A percentile compares a stretch with the other conserved stretches of the same genome.
Evolutionary conservation across 2,888 invertebrate genomes (phyloP).

Genomic region (Salpingus planirostris): DNA sequence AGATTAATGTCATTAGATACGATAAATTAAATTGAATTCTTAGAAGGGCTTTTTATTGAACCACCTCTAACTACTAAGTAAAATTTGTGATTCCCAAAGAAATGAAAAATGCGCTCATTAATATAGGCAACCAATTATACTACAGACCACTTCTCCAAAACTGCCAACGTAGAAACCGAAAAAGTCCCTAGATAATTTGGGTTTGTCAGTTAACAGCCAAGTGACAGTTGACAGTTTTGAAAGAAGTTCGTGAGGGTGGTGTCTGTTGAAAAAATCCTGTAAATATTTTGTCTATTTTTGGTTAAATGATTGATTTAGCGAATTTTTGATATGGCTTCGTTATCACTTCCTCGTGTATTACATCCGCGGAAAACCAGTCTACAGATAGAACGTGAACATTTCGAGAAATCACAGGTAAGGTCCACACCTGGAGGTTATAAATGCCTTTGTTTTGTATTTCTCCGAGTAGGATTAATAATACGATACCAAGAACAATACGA

Average conservation of each 20-base stretch:
- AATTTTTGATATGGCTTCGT: slow-evolving; percentile 53
- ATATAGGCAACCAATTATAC: no score
- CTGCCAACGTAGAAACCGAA: no score
- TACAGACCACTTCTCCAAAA: no score
- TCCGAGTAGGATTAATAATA: no score
- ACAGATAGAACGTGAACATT: slow-evolving; percentile 71
- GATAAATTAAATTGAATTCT: not conserved
- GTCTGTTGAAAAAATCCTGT: not conserved
- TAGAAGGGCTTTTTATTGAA: not conserved
- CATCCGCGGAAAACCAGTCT: slow-evolving; percentile 67
- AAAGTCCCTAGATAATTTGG: no score
- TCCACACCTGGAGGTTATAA: no score
- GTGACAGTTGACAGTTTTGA: no score
- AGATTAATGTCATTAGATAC: not conserved
- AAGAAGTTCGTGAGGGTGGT: slow-evolving; percentile 1
- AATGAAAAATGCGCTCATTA: no score
- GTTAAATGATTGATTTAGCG: not conserved
- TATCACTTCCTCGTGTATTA: slow-evolving; percentile 61
- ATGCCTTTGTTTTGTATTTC: no score
- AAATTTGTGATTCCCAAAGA: not conserved
- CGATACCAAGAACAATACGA: no score
- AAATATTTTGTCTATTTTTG: not conserved
- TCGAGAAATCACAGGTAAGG: slow-evolving; percentile 73
- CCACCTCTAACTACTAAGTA: not conserved
- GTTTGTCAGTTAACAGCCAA: no score